Evolutionary conservation across 1,140 invertebrate species (phyloP), one percentile per base, ranked within the genome.

Genomic region (Sweltsa coloradensis): DNA sequence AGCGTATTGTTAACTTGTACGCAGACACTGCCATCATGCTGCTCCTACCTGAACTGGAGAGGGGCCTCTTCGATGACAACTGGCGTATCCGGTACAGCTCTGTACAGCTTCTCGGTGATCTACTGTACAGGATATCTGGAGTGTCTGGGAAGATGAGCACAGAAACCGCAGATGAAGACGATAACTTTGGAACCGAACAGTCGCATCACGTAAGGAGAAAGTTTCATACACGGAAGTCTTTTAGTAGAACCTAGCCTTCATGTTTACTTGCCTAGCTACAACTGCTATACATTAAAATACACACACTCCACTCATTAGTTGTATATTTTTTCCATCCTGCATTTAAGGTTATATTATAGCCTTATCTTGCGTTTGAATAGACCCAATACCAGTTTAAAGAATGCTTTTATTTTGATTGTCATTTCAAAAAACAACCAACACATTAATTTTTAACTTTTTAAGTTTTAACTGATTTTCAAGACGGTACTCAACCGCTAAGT

Each of bases 121-220:
- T 99, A 31, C 66, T 99, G 11, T 99, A 97, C 64, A 81, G 91
- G 49, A 91, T 99, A 47, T 98, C 94, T 25, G 92, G 93, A 47
- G 93, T 98, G 0, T 89, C 90, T 42, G 95, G 95, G 39, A 99
- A 99, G 69, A 98, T 98, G 92, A 95, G 89, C 13, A 98, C 96
- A 1, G 93, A 97, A 69, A 97, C 93, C 2, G 90, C 91, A 3
- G 88, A 85, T 56, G 96, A 99, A 63, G 96, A 99, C 67, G 96
- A 99, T 61, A 99, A 97, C 64, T 97, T 99, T 69, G 96, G 95
- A 43, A 97, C 96, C 0, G 95, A 98, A 67, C 85, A 91, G 55
- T 96, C 92, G 0, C 90, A 97, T 57, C 69, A 69, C 55, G 65
- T 71, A 45, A 54, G 53, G 42, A 16, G 22, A 6, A n/a, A 11